Evolutionary conservation across 2,888 invertebrate genomes (phyloP).

Genomic region (Cremastobaeus sp.): DNA sequence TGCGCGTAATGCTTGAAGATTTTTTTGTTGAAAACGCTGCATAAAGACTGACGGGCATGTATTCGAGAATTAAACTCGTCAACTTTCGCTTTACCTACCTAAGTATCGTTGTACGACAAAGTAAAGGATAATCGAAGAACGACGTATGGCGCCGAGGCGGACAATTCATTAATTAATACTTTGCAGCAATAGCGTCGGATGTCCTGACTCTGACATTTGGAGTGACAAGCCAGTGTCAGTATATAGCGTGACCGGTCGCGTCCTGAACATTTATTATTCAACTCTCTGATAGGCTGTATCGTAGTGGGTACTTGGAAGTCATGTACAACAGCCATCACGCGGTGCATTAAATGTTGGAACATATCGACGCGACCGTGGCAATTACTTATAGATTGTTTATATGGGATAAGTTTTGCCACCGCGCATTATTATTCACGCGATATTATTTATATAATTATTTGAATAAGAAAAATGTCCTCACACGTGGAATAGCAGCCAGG

Average conservation of each 20-base stretch:
- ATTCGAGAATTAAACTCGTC: no score
- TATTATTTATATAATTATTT: no score
- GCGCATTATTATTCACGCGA: no score
- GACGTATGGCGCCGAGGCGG: conserved; percentile 59
- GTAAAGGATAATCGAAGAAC: conserved; percentile 44
- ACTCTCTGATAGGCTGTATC: conserved; percentile 72
- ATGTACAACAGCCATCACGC: conserved; percentile 67
- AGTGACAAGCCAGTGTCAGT: conserved; percentile 76
- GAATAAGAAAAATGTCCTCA: no score
- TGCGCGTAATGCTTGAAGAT: no score
- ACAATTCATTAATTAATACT: conserved; percentile 76
- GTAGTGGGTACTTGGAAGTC: conserved; percentile 70
- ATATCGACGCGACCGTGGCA: conserved; percentile 64
- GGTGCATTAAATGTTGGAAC: conserved; percentile 69
- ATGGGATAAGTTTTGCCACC: no score
- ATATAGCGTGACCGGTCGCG: conserved; percentile 75
- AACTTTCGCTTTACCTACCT: no score
- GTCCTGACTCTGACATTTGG: conserved; percentile 74
- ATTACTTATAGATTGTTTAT: conserved; percentile 33
- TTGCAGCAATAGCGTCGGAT: conserved; percentile 68
- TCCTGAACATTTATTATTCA: conserved; percentile 77
- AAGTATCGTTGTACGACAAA: no score
- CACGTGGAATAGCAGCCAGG: no score
- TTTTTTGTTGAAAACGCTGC: no score
- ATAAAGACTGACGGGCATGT: no score